Percentiles rank a stretch among this genome's conserved stretches.
Evolutionary conservation across 2,113 vertebrate species (phyloP).

Genomic region (Grus americana): DNA sequence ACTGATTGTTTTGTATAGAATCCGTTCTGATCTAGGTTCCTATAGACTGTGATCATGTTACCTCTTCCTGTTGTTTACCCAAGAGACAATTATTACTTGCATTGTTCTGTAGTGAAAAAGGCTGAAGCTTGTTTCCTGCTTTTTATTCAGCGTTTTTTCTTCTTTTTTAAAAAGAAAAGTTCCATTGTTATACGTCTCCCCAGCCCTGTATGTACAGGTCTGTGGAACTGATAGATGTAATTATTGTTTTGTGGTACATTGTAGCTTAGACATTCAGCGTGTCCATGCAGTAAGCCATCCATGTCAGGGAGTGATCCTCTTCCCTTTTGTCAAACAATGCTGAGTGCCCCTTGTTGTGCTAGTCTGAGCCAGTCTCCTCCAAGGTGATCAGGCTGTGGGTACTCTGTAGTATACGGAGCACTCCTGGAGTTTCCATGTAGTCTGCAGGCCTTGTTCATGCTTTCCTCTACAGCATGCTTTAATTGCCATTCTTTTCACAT

Average conservation of each 20-base stretch:
- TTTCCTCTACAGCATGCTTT: background rate
- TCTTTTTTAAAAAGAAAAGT: background rate
- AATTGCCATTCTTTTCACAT: accelerated
- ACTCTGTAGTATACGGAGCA: background rate
- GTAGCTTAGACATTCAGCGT: no score
- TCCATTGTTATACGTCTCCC: background rate
- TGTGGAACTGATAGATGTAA: background rate
- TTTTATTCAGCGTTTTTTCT: background rate
- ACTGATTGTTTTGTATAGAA: background rate
- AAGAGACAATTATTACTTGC: background rate
- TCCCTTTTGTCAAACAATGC: background rate
- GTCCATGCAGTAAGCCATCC: accelerated
- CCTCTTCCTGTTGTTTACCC: background rate
- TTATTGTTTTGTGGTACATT: background rate
- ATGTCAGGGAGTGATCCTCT: background rate
- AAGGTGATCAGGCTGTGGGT: background rate
- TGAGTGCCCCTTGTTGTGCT: background rate
- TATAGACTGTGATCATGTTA: background rate
- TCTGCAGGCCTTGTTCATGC: background rate
- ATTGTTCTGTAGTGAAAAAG: background rate
- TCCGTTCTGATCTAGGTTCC: background rate
- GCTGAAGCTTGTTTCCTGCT: background rate
- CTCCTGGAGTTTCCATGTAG: background rate
- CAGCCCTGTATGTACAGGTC: background rate
- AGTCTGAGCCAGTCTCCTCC: background rate